Base-by-base conservation (phyloP, 2,888 invertebrate genomes). In the Stratiomys singularior region DNA sequence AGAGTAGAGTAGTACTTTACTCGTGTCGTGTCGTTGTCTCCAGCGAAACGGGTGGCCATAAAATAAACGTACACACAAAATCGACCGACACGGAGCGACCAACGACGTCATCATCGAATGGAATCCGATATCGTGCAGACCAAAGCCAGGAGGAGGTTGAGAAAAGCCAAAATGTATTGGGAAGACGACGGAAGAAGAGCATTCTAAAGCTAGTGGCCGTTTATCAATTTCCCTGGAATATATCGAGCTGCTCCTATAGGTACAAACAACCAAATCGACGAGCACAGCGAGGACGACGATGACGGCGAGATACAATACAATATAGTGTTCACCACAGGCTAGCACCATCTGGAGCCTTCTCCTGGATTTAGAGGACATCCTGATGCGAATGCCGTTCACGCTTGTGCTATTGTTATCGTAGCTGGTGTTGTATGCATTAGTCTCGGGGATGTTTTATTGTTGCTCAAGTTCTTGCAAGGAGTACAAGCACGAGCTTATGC, bases 211-310 rank as follows among this genome's bases (percentile, higher is more conserved):
- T 30, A 60, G 60, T 58, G 30, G 74, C 23, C 18, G 44, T 74
- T 60, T 74, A 58, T 74, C 74, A 74, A 74, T 60, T 74, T 58
- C 60, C 74, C 74, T 21, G 60, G 23, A 74, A 72, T 28, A 52
- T 15, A 72, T 72, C 18, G 28, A 72, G 28, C 52, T 72, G 28
- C 9, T 37, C 37, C 71, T 28, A 28, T 72, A 72, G 52, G 52
- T 47, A 46, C 47, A 18, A 56, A 18, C 7, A n/a, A 37, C 37
- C 3, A 37, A 37, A 3, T 5, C 37, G 37, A 37, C 37, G 37
- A 37, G 37, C 37, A 37, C 37, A 37, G 37, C 37, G 37, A 37
- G 37, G 37, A 37, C 37, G 37, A 37, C 37, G 37, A 37, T 37
- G 37, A 37, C 37, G 37, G 37, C 37, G 9, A 3, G 37, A 37